A percentile compares a stretch with the other conserved stretches of the same genome.
phyloP scores from a whole-genome alignment of 2,113 vertebrate genomes.

The Rana temporaria region DNA sequence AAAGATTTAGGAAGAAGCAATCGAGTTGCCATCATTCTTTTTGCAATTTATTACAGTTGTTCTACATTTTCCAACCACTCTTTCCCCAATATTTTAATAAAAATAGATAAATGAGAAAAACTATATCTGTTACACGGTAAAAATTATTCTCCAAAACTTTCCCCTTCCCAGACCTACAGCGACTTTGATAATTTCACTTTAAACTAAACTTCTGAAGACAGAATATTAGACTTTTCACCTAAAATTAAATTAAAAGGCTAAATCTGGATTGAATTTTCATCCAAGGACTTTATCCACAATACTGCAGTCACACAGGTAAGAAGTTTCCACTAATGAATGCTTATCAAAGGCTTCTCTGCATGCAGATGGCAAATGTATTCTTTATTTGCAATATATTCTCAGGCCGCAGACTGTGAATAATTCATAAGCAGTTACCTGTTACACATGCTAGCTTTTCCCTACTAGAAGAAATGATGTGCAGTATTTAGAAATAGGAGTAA shows the following conservation, averaged over 20 bases:
- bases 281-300: conserved; percentile 8
- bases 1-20: too few species aligned
- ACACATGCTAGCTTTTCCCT: conserved; percentile 40
- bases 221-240: neutral
- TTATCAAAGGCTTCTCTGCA: conserved; percentile 25
- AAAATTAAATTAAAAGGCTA: conserved; percentile 29
- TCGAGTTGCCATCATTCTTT: too few species aligned
- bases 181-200: neutral
- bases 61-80: too few species aligned
- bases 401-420: conserved; percentile 44
- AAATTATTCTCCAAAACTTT: too few species aligned
- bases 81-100: too few species aligned
- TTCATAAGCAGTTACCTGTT: conserved; percentile 49
- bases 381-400: conserved; percentile 46
- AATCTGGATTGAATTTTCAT: conserved; percentile 9
- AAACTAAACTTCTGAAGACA: neutral
- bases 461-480: conserved; percentile 24
- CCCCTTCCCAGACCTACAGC: too few species aligned
- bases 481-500: conserved; percentile 40
- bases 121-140: too few species aligned
- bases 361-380: conserved; percentile 29
- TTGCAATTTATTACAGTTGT: too few species aligned
- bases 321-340: conserved; percentile 33
- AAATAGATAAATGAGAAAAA: too few species aligned
- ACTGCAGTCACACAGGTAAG: conserved; percentile 7